A percentile compares a stretch with the other conserved stretches of the same genome.
phyloP scores from a whole-genome alignment of 2,888 invertebrate genomes.

The Uloborus plumipes region DNA sequence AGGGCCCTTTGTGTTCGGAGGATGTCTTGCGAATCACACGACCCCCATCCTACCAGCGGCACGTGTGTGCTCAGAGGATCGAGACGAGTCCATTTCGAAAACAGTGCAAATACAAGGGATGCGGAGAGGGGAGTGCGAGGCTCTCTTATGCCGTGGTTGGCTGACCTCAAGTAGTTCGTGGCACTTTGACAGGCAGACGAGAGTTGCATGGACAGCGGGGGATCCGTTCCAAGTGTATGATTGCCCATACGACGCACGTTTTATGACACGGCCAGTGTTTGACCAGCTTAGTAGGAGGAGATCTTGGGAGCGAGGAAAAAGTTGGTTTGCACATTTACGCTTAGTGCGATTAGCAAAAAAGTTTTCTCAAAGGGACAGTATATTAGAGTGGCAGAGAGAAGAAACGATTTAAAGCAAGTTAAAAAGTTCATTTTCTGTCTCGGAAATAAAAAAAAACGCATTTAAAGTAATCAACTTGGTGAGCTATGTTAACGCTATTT shows the following conservation, averaged over 20 bases:
- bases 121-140: not conserved
- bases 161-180: constrained; percentile 16
- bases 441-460: too few species aligned
- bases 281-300: not conserved
- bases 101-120: constrained; percentile 39
- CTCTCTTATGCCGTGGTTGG: constrained; percentile 8
- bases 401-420: too few species aligned
- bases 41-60: not conserved
- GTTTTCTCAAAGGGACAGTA: too few species aligned
- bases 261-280: constrained; percentile 20
- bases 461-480: too few species aligned
- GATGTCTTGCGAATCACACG: constrained; percentile 13
- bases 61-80: constrained; percentile 3
- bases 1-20: not conserved
- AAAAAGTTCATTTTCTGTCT: too few species aligned
- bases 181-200: not conserved
- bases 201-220: not conserved
- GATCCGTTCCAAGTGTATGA: too few species aligned
- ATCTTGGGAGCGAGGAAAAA: too few species aligned
- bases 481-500: too few species aligned
- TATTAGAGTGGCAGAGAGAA: too few species aligned
- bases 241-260: constrained; percentile 2
- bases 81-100: constrained; percentile 33
- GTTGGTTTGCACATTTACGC: too few species aligned
- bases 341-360: too few species aligned